Percentiles rank a stretch among this genome's conserved stretches.
Conservation (phyloP, 2,888 invertebrate species). For the Thera britannica region DNA sequence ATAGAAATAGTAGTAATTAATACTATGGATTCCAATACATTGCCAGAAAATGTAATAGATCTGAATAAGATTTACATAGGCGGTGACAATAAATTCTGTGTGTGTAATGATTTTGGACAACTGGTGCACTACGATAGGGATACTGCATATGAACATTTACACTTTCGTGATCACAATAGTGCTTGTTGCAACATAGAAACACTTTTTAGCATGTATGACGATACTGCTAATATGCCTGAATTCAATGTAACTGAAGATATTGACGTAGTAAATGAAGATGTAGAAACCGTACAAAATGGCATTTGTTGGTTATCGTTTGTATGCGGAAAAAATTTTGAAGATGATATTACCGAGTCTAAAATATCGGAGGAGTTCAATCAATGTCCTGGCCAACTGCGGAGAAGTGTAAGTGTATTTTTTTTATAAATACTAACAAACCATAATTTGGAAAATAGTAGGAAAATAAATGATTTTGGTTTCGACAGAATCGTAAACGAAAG, state of each 20-base stretch:
- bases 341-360: conserved; percentile 1
- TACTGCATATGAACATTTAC: conserved; percentile 64
- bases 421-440: background rate
- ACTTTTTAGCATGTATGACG: conserved; percentile 63
- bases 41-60: conserved; percentile 23
- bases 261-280: conserved; percentile 5
- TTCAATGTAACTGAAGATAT: conserved; percentile 15
- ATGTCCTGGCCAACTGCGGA: conserved; percentile 14
- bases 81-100: conserved; percentile 52
- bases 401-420: conserved; percentile 26
- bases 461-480: conserved; percentile 17
- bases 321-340: conserved; percentile 11
- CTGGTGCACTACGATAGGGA: conserved; percentile 55
- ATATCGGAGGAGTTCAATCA: conserved; percentile 10
- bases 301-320: conserved; percentile 26
- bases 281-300: conserved; percentile 10
- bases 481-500: conserved; percentile 33
- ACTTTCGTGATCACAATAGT: conserved; percentile 58
- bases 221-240: conserved; percentile 38
- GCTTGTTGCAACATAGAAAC: conserved; percentile 49
- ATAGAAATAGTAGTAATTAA: conserved; percentile 1
- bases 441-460: background rate
- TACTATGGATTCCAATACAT: conserved; percentile 13
- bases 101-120: conserved; percentile 71
- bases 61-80: conserved; percentile 14